Percentiles rank a stretch among this genome's conserved stretches.
These are phyloP conservation scores for Tetrao urogallus DNA, from an alignment of 2,113 vertebrate genomes.

Conservation along the genomic window DNA sequence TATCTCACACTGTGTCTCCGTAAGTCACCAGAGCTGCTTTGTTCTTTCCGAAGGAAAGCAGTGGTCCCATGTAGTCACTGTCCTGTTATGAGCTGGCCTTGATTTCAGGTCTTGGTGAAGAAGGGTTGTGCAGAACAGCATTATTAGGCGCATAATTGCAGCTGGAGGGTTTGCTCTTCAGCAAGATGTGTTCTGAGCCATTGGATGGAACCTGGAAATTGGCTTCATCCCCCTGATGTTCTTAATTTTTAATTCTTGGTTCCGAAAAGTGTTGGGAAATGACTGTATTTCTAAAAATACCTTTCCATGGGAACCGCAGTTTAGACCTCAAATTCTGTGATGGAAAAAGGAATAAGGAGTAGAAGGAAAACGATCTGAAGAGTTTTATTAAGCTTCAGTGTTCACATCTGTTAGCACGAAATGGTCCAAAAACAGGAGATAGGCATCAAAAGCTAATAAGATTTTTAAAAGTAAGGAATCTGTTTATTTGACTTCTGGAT, in stretches of 20 bases:
- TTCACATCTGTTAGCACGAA: not conserved
- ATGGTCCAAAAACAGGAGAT: not conserved
- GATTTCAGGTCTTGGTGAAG: not conserved
- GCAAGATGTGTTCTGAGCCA: not conserved
- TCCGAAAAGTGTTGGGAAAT: constrained; percentile 2
- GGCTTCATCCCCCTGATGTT: not conserved
- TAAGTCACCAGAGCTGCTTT: not conserved
- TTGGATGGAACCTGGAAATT: not conserved
- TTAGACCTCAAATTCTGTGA: not conserved
- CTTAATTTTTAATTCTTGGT: constrained; percentile 13
- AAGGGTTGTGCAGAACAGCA: not conserved
- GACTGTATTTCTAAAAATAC: not conserved
- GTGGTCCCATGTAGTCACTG: accelerated
- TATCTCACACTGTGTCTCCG: accelerated
- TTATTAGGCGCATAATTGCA: not conserved
- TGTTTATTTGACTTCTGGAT: not conserved
- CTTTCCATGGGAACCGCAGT: not conserved
- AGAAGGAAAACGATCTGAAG: not conserved
- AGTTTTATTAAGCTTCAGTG: not conserved
- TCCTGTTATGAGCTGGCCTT: not conserved
- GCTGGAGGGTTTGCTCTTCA: not conserved
- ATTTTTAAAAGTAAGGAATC: not conserved
- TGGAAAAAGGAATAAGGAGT: not conserved
- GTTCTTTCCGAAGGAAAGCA: not conserved
- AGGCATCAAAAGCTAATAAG: not conserved